Percentiles rank a stretch among this genome's conserved stretches.
Evolutionary conservation across 1,140 invertebrate species (phyloP).

Genomic region (Drosophila lacteicornis): DNA sequence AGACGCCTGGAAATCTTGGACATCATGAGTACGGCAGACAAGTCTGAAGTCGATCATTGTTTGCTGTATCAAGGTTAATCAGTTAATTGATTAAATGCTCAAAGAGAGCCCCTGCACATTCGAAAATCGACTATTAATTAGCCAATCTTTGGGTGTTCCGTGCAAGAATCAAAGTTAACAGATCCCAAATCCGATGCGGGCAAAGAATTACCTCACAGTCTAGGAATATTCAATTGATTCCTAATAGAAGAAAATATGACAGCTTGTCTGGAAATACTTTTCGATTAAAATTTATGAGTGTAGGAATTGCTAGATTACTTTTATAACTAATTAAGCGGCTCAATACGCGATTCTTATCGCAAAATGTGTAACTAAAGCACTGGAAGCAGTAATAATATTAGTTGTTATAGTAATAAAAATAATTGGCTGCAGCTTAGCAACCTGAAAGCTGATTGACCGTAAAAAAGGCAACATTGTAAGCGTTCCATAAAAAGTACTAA

Average conservation of each 20-base stretch:
- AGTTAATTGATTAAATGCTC: slow-evolving; percentile 17
- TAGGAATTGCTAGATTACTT: neutral
- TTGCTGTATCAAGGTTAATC: slow-evolving; percentile 33
- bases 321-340: neutral
- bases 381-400: slow-evolving; percentile 1
- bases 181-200: slow-evolving; percentile 26
- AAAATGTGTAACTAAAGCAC: neutral
- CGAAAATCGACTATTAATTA: slow-evolving; percentile 45
- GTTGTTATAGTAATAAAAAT: slow-evolving; percentile 32
- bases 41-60: slow-evolving; percentile 18
- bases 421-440: slow-evolving; percentile 41
- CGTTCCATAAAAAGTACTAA: slow-evolving; percentile 27
- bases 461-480: slow-evolving; percentile 43
- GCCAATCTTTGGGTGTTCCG: slow-evolving; percentile 33
- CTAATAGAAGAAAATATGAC: slow-evolving; percentile 28
- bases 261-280: slow-evolving; percentile 16
- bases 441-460: slow-evolving; percentile 50
- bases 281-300: slow-evolving; percentile 9
- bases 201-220: slow-evolving; percentile 4
- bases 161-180: slow-evolving; percentile 25
- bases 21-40: neutral
- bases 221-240: neutral
- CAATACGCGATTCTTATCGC: neutral
- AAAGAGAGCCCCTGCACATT: slow-evolving; percentile 24
- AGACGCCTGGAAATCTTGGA: neutral